Percentiles rank a stretch among this genome's conserved stretches.
Evolutionary conservation across 2,797 vertebrate species (phyloP).

Genomic region (Channa striata): DNA sequence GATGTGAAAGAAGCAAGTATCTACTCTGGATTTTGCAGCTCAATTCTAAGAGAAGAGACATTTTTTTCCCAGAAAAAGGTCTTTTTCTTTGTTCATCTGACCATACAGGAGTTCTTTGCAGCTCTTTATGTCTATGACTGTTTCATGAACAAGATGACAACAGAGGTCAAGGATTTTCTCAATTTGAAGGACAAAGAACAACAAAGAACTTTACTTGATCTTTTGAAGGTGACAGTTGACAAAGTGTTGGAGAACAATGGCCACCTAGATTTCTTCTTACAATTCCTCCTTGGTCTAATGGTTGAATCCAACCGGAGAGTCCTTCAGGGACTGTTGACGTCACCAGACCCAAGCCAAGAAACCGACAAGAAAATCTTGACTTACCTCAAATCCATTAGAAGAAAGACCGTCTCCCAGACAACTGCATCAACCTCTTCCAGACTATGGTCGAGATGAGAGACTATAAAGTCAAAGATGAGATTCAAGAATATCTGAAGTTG

Average conservation of each 20-base stretch:
- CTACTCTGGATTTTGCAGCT: conserved; percentile 40
- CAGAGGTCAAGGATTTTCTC: conserved; percentile 27
- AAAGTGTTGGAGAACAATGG: conserved; percentile 57
- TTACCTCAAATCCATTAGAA: conserved; percentile 44
- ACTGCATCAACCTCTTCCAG: conserved; percentile 53
- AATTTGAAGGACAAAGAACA: conserved; percentile 12
- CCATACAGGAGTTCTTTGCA: conserved; percentile 60
- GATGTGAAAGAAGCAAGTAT: too few species aligned
- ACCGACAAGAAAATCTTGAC: conserved; percentile 51
- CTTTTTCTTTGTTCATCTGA: conserved; percentile 69
- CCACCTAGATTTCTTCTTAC: conserved; percentile 57
- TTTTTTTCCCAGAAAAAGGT: conserved; percentile 50
- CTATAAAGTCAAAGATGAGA: conserved; percentile 59
- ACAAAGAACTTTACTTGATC: conserved; percentile 36
- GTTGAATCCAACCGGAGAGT: conserved; percentile 47
- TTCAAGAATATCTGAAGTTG: conserved; percentile 46
- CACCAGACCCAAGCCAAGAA: conserved; percentile 21
- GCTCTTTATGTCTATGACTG: too few species aligned
- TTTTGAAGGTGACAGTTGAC: conserved; percentile 59
- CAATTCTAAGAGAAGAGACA: conserved; percentile 19
- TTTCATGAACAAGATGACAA: conserved; percentile 17
- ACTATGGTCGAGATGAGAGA: conserved; percentile 71
- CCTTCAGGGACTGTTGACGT: conserved; percentile 31
- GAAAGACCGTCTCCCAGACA: conserved; percentile 55
- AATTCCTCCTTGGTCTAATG: conserved; percentile 58